Conservation (phyloP, 1,140 invertebrate species). For the Papilio dardanus region DNA sequence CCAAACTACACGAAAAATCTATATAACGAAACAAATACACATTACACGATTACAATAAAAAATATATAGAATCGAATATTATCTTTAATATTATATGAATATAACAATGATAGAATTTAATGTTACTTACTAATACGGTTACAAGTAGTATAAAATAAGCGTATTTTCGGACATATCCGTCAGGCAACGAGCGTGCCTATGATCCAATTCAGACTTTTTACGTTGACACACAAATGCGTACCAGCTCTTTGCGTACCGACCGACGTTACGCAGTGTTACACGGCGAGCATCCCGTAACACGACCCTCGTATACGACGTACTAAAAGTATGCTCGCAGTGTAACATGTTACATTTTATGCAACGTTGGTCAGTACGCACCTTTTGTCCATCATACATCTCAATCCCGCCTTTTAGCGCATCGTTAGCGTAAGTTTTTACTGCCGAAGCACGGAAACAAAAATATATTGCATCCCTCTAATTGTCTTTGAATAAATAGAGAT, state of each 20-base stretch:
- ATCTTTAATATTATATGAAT: conserved; percentile 63
- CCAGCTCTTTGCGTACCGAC: too few relatives aligned
- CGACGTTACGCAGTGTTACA: too few relatives aligned
- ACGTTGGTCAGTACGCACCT: too few relatives aligned
- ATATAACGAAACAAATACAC: conserved; percentile 33
- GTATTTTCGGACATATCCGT: conserved; percentile 77
- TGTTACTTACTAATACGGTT: conserved; percentile 72
- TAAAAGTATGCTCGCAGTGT: too few relatives aligned
- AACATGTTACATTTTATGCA: too few relatives aligned
- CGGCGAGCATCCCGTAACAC: too few relatives aligned
- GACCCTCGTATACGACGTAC: too few relatives aligned
- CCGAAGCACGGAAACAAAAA: not conserved
- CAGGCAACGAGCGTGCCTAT: conserved; percentile 55
- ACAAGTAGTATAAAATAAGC: conserved; percentile 80
- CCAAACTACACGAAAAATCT: conserved; percentile 12
- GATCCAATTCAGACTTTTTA: conserved; percentile 76
- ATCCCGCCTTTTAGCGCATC: not conserved
- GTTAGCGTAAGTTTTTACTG: not conserved
- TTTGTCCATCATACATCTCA: conserved; percentile 4
- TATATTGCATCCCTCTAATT: not conserved
- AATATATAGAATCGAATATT: conserved; percentile 43
- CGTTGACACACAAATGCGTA: conserved; percentile 55
- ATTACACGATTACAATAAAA: not conserved
- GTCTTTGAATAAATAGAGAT: not conserved
- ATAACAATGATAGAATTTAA: conserved; percentile 64